Conservation (phyloP, 1,140 invertebrate species). For the Lamellibrachia luymesi region DNA sequence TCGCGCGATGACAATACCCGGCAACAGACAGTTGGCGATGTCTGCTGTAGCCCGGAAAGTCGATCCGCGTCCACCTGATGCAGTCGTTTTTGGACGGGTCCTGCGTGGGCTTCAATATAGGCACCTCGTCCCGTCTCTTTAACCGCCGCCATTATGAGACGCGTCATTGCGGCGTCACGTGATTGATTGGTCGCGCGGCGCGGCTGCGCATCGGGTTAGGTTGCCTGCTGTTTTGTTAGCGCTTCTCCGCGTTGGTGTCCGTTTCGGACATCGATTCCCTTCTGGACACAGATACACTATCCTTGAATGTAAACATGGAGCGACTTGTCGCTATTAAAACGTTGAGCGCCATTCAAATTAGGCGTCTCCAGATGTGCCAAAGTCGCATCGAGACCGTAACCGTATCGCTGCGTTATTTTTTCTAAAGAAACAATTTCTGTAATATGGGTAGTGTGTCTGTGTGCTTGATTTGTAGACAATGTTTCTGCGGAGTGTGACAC, state of each 20-base stretch:
- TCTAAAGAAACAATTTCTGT: no score
- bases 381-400: not conserved
- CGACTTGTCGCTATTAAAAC: not conserved
- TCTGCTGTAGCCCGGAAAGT: not conserved
- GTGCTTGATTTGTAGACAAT: no score
- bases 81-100: not conserved
- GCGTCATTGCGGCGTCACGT: not conserved
- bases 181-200: not conserved
- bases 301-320: not conserved
- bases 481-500: no score
- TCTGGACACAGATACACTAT: not conserved
- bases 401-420: no score
- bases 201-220: not conserved
- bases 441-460: no score
- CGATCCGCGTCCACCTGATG: not conserved
- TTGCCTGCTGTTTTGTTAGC: not conserved
- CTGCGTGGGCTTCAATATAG: not conserved
- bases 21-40: not conserved
- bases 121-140: not conserved
- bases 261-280: not conserved
- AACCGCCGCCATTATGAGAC: not conserved
- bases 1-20: not conserved
- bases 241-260: not conserved
- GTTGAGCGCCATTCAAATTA: constrained; percentile 3
- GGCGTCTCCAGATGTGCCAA: not conserved